A percentile compares a stretch with the other conserved stretches of the same genome.
Evolutionary conservation across 2,113 vertebrate genomes (phyloP).

Genomic region (Ceyx melanurus): DNA sequence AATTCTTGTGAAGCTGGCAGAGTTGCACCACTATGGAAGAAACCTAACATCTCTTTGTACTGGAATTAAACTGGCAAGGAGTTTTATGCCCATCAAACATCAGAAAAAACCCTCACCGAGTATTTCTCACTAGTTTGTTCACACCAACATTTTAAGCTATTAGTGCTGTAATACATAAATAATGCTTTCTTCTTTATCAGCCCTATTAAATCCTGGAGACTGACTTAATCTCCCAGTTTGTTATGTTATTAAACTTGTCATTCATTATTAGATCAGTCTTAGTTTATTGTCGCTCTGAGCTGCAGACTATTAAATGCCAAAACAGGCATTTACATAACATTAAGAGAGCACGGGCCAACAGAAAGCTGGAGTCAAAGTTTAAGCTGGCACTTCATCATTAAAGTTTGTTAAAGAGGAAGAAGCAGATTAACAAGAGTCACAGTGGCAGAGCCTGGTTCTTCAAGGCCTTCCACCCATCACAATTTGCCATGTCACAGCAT

Average conservation of each 20-base stretch:
- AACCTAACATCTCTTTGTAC: background rate
- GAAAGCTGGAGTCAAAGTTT: background rate
- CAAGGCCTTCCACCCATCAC: background rate
- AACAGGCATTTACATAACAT: background rate
- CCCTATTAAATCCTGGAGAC: constrained; percentile 46
- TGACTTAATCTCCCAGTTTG: constrained; percentile 16
- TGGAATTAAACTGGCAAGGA: background rate
- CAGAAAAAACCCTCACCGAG: rapidly evolving
- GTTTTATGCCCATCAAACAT: background rate
- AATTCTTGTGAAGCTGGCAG: background rate
- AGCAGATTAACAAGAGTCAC: background rate
- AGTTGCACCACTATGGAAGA: background rate
- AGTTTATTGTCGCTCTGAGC: constrained; percentile 31
- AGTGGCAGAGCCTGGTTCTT: background rate
- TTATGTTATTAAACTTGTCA: constrained; percentile 51
- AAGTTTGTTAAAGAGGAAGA: background rate
- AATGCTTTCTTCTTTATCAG: constrained; percentile 43
- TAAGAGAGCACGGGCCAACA: background rate
- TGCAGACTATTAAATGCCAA: constrained; percentile 7
- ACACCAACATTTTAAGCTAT: background rate
- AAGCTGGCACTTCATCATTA: background rate
- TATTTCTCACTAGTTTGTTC: background rate
- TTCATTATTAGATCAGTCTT: constrained; percentile 45
- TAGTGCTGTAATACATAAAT: constrained; percentile 17
- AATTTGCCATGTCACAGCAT: background rate